Evolutionary conservation across 2,113 vertebrate species (phyloP).

Genomic region (Ceyx cyanopectus): DNA sequence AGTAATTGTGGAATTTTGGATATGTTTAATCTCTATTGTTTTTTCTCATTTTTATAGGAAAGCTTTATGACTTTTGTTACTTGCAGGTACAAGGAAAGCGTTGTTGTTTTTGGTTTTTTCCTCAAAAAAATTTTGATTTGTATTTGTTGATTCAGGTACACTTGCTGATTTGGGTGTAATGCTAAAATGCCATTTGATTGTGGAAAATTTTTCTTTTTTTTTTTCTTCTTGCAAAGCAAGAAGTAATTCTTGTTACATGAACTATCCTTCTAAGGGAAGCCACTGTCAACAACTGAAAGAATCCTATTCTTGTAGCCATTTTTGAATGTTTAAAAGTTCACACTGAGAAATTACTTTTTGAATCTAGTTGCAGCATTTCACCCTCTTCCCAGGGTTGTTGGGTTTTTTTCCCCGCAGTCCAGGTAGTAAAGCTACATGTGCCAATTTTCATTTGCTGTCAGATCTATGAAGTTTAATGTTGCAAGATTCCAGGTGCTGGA

Average conservation of each 20-base stretch:
- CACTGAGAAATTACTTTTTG: constrained; percentile 24
- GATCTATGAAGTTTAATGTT: not conserved
- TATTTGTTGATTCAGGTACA: too few relatives aligned
- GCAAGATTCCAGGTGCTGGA: not conserved
- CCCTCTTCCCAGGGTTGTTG: not conserved
- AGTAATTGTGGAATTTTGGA: not conserved
- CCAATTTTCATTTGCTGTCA: constrained; percentile 20
- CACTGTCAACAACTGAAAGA: not conserved
- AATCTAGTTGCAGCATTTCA: constrained; percentile 5
- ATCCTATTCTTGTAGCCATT: not conserved
- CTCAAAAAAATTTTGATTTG: not conserved
- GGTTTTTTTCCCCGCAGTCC: not conserved
- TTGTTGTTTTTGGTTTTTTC: too few relatives aligned
- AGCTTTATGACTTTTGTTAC: not conserved
- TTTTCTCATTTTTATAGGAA: not conserved
- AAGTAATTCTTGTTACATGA: not conserved
- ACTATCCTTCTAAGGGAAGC: not conserved
- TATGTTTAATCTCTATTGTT: not conserved
- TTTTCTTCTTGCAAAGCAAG: not conserved
- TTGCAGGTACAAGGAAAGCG: not conserved
- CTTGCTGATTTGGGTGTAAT: not conserved
- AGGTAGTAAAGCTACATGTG: not conserved
- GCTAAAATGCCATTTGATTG: not conserved
- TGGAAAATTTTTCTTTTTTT: not conserved
- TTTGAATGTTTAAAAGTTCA: not conserved